A percentile compares a stretch with the other conserved stretches of the same genome.
phyloP scores from a whole-genome alignment of 2,888 invertebrate species.

The Eumacrocentrus americanus region DNA sequence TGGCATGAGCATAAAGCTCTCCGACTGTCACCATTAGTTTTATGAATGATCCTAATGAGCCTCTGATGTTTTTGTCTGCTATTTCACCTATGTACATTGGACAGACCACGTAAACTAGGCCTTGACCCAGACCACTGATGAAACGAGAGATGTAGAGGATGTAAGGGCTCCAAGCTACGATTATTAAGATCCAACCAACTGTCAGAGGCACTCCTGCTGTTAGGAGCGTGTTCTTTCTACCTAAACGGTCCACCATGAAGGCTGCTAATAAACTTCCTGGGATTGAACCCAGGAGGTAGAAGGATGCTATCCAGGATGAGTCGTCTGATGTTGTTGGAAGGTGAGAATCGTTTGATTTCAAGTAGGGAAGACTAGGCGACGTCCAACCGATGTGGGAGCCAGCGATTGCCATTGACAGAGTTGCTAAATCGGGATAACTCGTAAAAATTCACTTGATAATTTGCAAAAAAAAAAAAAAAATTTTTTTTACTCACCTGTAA shows the following conservation, averaged over 20 bases:
- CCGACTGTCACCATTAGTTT: constrained; percentile 58
- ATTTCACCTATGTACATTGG: constrained; percentile 72
- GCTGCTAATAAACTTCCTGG: constrained; percentile 67
- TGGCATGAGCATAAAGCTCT: constrained; percentile 55
- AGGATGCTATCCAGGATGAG: constrained; percentile 63
- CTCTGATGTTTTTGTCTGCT: constrained; percentile 68
- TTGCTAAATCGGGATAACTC: constrained; percentile 46
- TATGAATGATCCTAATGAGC: constrained; percentile 56
- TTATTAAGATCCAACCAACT: constrained; percentile 68
- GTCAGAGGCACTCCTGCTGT: constrained; percentile 66
- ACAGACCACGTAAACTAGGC: constrained; percentile 68
- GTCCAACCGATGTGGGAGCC: constrained; percentile 60
- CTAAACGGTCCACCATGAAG: constrained; percentile 65
- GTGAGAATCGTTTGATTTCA: constrained; percentile 52
- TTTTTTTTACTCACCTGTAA: constrained; percentile 49
- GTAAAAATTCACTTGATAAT: background rate
- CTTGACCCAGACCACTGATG: constrained; percentile 70
- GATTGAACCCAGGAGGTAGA: constrained; percentile 67
- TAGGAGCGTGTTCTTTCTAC: constrained; percentile 65
- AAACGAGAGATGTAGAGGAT: constrained; percentile 67
- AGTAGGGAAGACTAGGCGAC: constrained; percentile 55
- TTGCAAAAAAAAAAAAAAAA: too few relatives aligned
- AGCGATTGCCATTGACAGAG: constrained; percentile 51
- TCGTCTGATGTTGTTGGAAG: constrained; percentile 53
- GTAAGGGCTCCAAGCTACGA: constrained; percentile 65